Evolutionary conservation across 2,797 vertebrate species (phyloP), one percentile per base, ranked within the genome.

Genomic region (Hyperoplus lanceolatus): DNA sequence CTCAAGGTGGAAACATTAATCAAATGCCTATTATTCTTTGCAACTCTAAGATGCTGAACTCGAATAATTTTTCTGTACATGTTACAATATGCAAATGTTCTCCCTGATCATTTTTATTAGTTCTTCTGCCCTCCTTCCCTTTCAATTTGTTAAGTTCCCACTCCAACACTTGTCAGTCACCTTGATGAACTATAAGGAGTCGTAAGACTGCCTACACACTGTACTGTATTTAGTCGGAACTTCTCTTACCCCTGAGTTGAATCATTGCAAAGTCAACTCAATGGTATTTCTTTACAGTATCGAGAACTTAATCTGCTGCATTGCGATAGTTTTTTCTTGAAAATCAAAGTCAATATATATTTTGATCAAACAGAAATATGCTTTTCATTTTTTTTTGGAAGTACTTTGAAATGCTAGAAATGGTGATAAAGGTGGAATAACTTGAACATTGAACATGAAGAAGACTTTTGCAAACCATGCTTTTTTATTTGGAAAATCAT

Each of bases 151-250:
- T 66, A 70, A 49, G 42, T 70, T 76, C 15, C 71, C 36, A 41
- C 70, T 64, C 9, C 49, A 70, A 9, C 53, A 73, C 74, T 75
- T 74, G 63, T 88, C 80, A 67, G 68, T 85, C 81, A 80, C 65
- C 76, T 72, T 70, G 70, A 87, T 62, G 67, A 81, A 69, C 65
- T 60, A 45, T 79, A 64, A 77, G 75, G 64, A 63, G 46, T 68
- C 43, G 57, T 61, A 62, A 69, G 63, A 53, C 80, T 76, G 76
- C 69, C 68, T 39, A 51, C 67, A 60, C 43, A 57, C 36, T 62
- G 15, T 39, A 16, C 50, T 64, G 38, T 39, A 29, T 64, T 57
- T 58, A 56, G 14, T 58, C 14, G 36, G 56, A 76, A 29, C 58
- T 65, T 43, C 53, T 66, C 46, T 39, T 12, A 46, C 2, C 1